Base-by-base conservation (phyloP, 2,797 vertebrate genomes). In the Choloepus didactylus region DNA sequence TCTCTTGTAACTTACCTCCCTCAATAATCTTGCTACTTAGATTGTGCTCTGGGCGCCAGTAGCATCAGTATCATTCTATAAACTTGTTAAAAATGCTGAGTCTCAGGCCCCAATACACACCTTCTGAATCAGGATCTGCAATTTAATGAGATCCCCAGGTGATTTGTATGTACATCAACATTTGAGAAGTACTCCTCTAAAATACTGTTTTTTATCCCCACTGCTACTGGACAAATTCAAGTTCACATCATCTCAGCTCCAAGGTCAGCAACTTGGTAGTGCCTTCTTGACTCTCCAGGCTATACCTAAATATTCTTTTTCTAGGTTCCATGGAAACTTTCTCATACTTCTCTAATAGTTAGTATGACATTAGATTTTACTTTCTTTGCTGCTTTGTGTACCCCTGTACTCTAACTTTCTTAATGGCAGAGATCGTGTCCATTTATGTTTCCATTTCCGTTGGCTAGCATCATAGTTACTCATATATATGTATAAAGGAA, bases 181-280 rank as follows among this genome's bases (percentile, higher is more conserved):
- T 83, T 89, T 89, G 70, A 79, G 70, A 87, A 89, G n/a, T 35
- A 79, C 18, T 56, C 12, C 29, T 88, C 27, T 79, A 64, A 29
- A 80, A 76, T 91, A 73, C 66, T 93, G 15, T 86, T 89, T 77
- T 84, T 84, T 91, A 85, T 75, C n/a, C 46, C 56, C 25, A 14
- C n/a, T 77, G 29, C 64, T 59, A 41, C 66, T 84, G 41, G 64
- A 67, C 49, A 66, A 83, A 31, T 72, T 73, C 54, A 85, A 10
- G 19, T 95, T 80, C 85, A 4, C 38, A n/a, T 84, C 31, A 44
- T 93, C 12, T 89, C 86, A 79, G 4, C 35, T 87, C 59, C 16
- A 86, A 77, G n/a, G n/a, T 41, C 59, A 93, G 29, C 80, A 82
- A n/a, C 27, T 90, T 79, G n/a, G 5, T 69, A 59, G 12, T 49